A percentile compares a stretch with the other conserved stretches of the same genome.
These are phyloP conservation scores for Cephonodes hylas DNA, from an alignment of 2,888 invertebrate genomes.

Conservation along the genomic window DNA sequence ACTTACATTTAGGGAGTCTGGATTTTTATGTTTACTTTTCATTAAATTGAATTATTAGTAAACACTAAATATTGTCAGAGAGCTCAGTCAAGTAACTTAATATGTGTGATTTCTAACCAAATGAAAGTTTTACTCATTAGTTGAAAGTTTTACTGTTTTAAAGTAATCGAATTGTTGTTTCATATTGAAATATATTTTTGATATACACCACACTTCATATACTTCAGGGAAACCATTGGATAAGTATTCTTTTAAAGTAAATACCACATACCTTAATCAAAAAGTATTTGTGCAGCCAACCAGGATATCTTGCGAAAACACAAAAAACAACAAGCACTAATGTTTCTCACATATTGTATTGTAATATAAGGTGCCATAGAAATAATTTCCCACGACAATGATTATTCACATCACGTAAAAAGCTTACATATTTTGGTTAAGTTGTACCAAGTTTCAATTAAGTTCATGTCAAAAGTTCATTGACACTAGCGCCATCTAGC, in stretches of 20 bases:
- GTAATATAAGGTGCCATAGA: slow-evolving; percentile 46
- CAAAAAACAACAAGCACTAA: slow-evolving; percentile 41
- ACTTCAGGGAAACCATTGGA: neutral
- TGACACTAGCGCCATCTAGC: slow-evolving; percentile 64
- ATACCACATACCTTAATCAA: slow-evolving; percentile 44
- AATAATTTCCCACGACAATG: slow-evolving; percentile 58
- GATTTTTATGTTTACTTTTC: too few relatives aligned
- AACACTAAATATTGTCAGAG: neutral
- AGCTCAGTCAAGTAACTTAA: neutral
- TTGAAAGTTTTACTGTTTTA: neutral
- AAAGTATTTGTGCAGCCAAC: slow-evolving; percentile 38
- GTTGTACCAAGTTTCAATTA: slow-evolving; percentile 72
- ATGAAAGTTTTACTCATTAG: neutral
- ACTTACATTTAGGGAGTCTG: too few relatives aligned
- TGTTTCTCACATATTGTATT: slow-evolving; percentile 56
- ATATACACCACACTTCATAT: neutral
- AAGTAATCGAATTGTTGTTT: neutral
- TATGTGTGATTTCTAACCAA: neutral
- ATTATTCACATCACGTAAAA: slow-evolving; percentile 68
- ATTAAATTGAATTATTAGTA: neutral
- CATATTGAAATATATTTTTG: neutral
- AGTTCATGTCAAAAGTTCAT: slow-evolving; percentile 81
- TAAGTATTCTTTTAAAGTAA: slow-evolving; percentile 22
- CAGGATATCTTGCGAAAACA: slow-evolving; percentile 35
- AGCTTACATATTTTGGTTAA: slow-evolving; percentile 77